Evolutionary conservation across 2,797 vertebrate genomes (phyloP).

Genomic region (Tiaroga cobitis): DNA sequence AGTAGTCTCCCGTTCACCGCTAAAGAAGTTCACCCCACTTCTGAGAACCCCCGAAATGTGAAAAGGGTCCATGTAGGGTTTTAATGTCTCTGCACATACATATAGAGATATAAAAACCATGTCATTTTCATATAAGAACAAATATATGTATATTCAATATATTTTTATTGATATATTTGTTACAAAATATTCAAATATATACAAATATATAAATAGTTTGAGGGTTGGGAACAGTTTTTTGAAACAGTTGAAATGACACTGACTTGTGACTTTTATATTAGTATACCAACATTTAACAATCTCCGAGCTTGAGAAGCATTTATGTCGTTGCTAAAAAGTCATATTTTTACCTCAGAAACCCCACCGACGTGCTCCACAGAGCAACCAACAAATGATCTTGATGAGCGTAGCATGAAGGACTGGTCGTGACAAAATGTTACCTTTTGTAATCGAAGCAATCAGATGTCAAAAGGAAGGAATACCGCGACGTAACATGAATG

Average conservation of each 20-base stretch:
- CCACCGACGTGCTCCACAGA: background rate
- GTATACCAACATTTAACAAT: conserved; percentile 5
- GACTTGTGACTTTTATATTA: conserved; percentile 3
- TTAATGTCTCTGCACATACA: background rate
- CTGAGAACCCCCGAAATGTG: too few relatives aligned
- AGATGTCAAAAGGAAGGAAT: background rate
- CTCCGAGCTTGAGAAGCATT: conserved; percentile 6
- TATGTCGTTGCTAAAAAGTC: too few relatives aligned
- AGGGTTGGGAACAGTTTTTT: conserved; percentile 23
- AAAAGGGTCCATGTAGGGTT: too few relatives aligned
- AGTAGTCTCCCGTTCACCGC: too few relatives aligned
- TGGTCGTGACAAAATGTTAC: background rate
- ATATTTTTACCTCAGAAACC: background rate
- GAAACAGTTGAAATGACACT: conserved; percentile 59
- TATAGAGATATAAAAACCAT: background rate
- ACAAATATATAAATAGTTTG: conserved; percentile 31
- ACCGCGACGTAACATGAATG: background rate
- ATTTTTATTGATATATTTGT: conserved; percentile 83
- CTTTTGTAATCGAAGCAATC: background rate
- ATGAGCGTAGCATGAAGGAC: background rate
- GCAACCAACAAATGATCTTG: conserved; percentile 3
- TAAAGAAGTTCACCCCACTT: too few relatives aligned
- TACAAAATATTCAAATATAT: conserved; percentile 35
- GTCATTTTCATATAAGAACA: background rate
- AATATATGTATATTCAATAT: conserved; percentile 80